These are phyloP conservation scores for Notodonta ziczac DNA, from an alignment of 2,888 invertebrate genomes.

Conservation along the genomic window DNA sequence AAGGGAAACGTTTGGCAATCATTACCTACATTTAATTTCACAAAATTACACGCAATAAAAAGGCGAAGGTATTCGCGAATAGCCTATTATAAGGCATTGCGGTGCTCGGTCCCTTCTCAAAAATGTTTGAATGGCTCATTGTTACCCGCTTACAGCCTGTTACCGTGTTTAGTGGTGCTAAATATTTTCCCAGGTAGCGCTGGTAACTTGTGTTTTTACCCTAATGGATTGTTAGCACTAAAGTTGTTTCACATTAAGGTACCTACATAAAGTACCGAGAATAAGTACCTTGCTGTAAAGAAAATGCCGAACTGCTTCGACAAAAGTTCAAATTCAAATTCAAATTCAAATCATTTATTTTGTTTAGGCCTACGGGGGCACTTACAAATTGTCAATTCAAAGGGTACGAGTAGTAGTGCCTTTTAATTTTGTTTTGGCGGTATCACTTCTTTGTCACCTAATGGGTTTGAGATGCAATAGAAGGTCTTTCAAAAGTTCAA, in stretches of 20 bases:
- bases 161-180: conserved; percentile 14
- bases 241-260: background rate
- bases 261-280: no score
- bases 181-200: conserved; percentile 5
- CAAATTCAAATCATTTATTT: no score
- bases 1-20: background rate
- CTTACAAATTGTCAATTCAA: no score
- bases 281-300: no score
- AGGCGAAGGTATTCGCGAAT: conserved; percentile 2
- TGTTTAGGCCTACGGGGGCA: no score
- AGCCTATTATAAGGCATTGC: conserved; percentile 5
- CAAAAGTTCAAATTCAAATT: no score
- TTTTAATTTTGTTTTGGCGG: no score
- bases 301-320: no score
- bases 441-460: no score
- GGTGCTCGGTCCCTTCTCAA: conserved; percentile 19
- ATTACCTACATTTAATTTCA: conserved; percentile 6
- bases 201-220: conserved; percentile 1
- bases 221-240: background rate
- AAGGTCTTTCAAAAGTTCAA: no score
- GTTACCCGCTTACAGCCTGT: conserved; percentile 33
- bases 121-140: conserved; percentile 51
- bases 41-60: conserved; percentile 9
- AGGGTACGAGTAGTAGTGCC: no score
- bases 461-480: no score